A percentile compares a stretch with the other conserved stretches of the same genome.
These are phyloP conservation scores for Apogon talboti DNA, from an alignment of 2,797 vertebrate species.

Conservation along the genomic window DNA sequence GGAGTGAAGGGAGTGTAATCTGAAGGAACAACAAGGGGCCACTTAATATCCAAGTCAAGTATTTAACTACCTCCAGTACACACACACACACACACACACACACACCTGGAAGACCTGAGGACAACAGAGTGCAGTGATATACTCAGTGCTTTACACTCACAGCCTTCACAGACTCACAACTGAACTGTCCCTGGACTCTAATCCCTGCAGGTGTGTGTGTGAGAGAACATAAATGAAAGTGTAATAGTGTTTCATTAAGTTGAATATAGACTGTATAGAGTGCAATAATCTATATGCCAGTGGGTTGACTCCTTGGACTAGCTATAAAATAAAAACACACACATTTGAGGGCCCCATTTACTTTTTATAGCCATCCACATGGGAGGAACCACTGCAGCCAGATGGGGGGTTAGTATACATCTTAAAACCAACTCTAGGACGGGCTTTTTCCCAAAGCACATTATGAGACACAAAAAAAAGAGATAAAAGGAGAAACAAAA, in stretches of 20 bases:
- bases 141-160: conserved; percentile 23
- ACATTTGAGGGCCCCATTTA: conserved; percentile 46
- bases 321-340: conserved; percentile 46
- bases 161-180: conserved; percentile 36
- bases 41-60: conserved; percentile 36
- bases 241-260: conserved; percentile 64
- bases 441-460: conserved; percentile 13
- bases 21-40: conserved; percentile 34
- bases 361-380: conserved; percentile 51
- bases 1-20: conserved; percentile 21
- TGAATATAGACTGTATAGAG: conserved; percentile 57
- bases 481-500: conserved; percentile 39
- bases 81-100: conserved; percentile 31
- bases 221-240: conserved; percentile 13
- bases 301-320: conserved; percentile 30
- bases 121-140: conserved; percentile 26
- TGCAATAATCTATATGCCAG: conserved; percentile 56
- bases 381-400: conserved; percentile 46
- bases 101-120: conserved; percentile 33
- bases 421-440: conserved; percentile 35
- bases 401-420: conserved; percentile 46
- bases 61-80: conserved; percentile 33
- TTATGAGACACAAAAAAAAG: conserved; percentile 27
- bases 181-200: conserved; percentile 47
- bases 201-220: conserved; percentile 45